Percentiles rank a stretch among this genome's conserved stretches.
phyloP scores from a whole-genome alignment of 2,113 vertebrate genomes.

The Echinops telfairi region DNA sequence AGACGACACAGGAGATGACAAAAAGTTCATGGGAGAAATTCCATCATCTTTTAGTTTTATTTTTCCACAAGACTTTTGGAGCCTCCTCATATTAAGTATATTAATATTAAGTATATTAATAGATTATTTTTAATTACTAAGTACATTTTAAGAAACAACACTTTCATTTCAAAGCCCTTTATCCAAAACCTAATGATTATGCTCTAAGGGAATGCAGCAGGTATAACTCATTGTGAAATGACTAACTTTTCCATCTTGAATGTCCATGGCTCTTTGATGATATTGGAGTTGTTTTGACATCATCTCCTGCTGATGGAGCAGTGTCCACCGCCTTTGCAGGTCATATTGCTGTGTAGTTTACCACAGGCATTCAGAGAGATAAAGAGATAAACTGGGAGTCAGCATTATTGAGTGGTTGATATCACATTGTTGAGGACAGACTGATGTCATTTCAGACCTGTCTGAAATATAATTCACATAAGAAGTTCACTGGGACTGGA shows the following conservation, averaged over 20 bases:
- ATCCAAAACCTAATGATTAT: neutral
- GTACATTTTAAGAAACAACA: neutral
- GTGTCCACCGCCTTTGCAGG: accelerated
- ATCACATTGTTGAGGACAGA: neutral
- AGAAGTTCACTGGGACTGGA: too few species aligned
- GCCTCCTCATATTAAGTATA: neutral
- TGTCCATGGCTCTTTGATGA: neutral
- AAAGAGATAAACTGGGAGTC: neutral
- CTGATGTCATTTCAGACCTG: too few species aligned
- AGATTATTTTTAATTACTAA: neutral
- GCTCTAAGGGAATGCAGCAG: neutral
- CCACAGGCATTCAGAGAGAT: neutral
- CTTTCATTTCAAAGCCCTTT: neutral
- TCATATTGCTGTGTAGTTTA: neutral
- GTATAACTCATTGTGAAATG: neutral
- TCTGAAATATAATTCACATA: neutral
- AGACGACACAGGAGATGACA: neutral
- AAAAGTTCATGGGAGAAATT: too few species aligned
- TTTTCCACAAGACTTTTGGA: too few species aligned
- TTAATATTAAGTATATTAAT: neutral
- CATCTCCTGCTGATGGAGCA: neutral
- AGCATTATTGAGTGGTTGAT: too few species aligned
- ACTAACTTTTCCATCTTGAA: neutral
- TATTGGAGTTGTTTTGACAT: neutral
- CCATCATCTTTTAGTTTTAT: too few species aligned